These are phyloP conservation scores for Paradoxurus hermaphroditus DNA, from an alignment of 2,113 vertebrate genomes.

Conservation along the genomic window DNA sequence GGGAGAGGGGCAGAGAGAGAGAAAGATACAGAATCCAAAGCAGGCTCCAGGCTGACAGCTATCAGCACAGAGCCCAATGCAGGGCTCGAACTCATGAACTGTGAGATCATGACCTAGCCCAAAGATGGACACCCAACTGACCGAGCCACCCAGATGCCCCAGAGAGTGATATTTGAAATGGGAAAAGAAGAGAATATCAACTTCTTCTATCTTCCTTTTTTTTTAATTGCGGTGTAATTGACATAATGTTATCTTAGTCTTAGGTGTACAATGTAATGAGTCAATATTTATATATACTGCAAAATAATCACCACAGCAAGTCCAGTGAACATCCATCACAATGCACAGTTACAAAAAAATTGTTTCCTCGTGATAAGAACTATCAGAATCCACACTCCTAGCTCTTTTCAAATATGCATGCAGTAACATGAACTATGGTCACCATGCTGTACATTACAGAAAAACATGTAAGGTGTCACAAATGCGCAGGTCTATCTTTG, in stretches of 20 bases:
- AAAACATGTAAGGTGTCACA: background rate
- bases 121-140: no score
- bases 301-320: background rate
- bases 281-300: background rate
- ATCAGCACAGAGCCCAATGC: no score
- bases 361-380: background rate
- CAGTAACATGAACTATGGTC: background rate
- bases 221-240: background rate
- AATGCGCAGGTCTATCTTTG: background rate
- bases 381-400: background rate
- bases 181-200: background rate
- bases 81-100: no score
- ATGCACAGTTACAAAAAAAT: background rate
- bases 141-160: no score
- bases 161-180: background rate
- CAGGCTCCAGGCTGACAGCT: no score
- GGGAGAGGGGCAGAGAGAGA: no score
- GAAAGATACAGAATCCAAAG: no score
- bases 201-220: background rate
- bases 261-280: background rate
- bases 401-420: background rate
- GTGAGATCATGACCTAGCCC: no score
- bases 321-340: background rate
- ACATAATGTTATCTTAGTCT: background rate
- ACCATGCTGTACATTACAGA: background rate